Conservation (phyloP, 2,888 invertebrate species). For the Kryphioiulus occultus region DNA sequence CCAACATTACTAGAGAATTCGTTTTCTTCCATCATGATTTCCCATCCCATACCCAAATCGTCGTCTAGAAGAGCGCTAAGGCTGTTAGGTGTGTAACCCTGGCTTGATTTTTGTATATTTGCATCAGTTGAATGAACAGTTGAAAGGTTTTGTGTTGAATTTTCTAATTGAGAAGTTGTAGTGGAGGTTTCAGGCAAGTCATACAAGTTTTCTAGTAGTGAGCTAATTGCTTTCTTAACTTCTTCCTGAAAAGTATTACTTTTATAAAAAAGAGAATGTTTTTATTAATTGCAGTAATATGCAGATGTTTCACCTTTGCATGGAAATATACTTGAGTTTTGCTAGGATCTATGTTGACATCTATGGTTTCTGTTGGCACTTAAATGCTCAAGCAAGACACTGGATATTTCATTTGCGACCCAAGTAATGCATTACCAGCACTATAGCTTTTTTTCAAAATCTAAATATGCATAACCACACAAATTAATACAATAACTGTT, state of each 20-base stretch:
- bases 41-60: background rate
- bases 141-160: background rate
- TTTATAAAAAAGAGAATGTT: background rate
- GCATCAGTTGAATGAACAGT: background rate
- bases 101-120: background rate
- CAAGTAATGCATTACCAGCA: background rate
- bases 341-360: conserved; percentile 62
- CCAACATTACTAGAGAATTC: background rate
- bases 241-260: conserved; percentile 29
- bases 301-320: conserved; percentile 57
- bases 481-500: too few relatives aligned
- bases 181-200: background rate
- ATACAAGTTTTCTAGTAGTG: background rate
- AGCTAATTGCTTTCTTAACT: background rate
- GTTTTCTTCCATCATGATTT: background rate
- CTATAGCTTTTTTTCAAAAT: conserved; percentile 60
- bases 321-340: conserved; percentile 60
- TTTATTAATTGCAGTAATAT: background rate
- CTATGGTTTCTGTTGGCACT: conserved; percentile 58
- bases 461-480: conserved; percentile 62
- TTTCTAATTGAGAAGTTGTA: background rate
- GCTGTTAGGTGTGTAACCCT: background rate
- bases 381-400: conserved; percentile 61
- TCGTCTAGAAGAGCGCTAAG: background rate
- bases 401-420: conserved; percentile 61